Percentiles rank a stretch among this genome's conserved stretches.
These are phyloP conservation scores for Cantharis flavilabris DNA, from an alignment of 2,888 invertebrate species.

Conservation along the genomic window DNA sequence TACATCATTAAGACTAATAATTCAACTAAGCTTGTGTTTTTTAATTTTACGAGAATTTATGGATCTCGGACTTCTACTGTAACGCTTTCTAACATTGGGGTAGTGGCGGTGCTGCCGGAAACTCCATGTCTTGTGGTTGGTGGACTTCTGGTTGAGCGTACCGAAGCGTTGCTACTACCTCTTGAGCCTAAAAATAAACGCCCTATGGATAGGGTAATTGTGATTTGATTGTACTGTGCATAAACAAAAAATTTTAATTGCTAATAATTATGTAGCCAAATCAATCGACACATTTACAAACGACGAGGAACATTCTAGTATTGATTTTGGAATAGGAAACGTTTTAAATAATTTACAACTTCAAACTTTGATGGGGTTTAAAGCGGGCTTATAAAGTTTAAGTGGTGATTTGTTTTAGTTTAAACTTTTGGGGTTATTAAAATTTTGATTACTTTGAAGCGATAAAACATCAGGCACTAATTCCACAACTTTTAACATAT, in stretches of 20 bases:
- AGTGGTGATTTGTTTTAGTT: background rate
- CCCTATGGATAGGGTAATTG: slow-evolving; percentile 46
- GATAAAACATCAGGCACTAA: background rate
- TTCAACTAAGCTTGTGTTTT: slow-evolving; percentile 4
- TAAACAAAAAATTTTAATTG: background rate
- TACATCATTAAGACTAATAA: slow-evolving; percentile 36
- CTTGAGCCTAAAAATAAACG: slow-evolving; percentile 66
- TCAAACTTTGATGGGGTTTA: background rate
- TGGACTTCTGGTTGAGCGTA: slow-evolving; percentile 67
- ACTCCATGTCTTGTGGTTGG: slow-evolving; percentile 41
- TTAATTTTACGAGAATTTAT: slow-evolving; percentile 7
- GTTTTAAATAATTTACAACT: background rate
- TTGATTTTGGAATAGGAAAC: background rate
- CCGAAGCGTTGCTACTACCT: slow-evolving; percentile 79
- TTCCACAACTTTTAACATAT: background rate
- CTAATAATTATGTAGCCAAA: background rate
- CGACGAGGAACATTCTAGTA: background rate
- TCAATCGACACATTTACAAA: background rate
- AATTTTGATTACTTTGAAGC: background rate
- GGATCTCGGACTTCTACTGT: slow-evolving; percentile 79
- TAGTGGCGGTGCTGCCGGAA: slow-evolving; percentile 45
- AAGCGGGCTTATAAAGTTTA: background rate
- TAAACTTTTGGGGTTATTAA: background rate
- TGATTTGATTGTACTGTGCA: slow-evolving; percentile 26
- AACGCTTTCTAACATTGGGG: slow-evolving; percentile 66